Conservation (phyloP, 1,140 invertebrate genomes). For the Polyergus mexicanus region DNA sequence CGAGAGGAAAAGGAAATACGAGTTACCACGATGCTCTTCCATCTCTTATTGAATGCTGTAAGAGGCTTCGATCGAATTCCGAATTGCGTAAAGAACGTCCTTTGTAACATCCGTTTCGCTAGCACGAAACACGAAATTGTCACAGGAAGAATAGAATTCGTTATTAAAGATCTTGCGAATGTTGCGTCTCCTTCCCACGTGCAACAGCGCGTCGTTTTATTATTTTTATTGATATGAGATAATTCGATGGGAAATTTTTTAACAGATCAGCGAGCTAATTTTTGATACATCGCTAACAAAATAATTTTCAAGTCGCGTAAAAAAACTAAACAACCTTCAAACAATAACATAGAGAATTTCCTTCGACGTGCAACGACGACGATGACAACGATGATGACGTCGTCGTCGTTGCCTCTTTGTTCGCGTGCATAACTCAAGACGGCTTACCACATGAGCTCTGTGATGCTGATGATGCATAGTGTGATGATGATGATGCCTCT, state of each 20-base stretch:
- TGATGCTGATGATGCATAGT: slow-evolving; percentile 84
- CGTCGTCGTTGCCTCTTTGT: slow-evolving; percentile 4
- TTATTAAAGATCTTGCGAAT: slow-evolving; percentile 16
- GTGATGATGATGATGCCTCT: slow-evolving; percentile 84
- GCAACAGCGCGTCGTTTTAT: neutral
- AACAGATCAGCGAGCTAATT: neutral
- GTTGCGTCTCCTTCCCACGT: neutral
- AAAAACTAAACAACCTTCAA: neutral
- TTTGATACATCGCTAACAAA: neutral
- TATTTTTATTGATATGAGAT: neutral
- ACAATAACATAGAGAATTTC: neutral
- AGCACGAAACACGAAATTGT: slow-evolving; percentile 18
- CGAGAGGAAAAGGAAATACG: slow-evolving; percentile 18
- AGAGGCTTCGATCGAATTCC: slow-evolving; percentile 23
- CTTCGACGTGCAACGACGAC: neutral
- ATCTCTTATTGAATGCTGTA: slow-evolving; percentile 43
- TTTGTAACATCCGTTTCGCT: neutral
- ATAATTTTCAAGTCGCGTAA: neutral
- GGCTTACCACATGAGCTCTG: slow-evolving; percentile 84
- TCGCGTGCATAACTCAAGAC: neutral
- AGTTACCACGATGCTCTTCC: slow-evolving; percentile 13
- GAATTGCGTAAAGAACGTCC: neutral
- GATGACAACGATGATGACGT: neutral
- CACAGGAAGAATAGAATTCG: slow-evolving; percentile 23
- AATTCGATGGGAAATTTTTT: neutral